Percentiles rank a stretch among this genome's conserved stretches.
These are phyloP conservation scores for Rhagonycha fulva DNA, from an alignment of 2,888 invertebrate genomes.

Conservation along the genomic window DNA sequence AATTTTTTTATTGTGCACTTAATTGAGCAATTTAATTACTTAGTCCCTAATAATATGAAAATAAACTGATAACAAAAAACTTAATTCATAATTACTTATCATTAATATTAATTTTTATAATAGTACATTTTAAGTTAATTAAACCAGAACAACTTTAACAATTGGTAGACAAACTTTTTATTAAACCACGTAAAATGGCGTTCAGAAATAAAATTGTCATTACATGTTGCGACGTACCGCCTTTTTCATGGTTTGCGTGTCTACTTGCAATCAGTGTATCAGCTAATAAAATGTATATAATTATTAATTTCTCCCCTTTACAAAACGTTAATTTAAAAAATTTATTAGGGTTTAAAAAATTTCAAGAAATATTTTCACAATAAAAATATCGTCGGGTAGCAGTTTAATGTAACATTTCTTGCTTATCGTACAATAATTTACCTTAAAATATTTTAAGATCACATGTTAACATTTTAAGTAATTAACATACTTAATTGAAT, in stretches of 20 bases:
- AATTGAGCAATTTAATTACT: not conserved
- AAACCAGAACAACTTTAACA: not conserved
- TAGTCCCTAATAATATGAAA: not conserved
- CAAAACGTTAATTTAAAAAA: slow-evolving; percentile 2
- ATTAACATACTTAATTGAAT: not conserved
- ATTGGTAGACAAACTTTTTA: not conserved
- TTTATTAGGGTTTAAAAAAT: not conserved
- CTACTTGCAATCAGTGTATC: not conserved
- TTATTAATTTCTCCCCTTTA: not conserved
- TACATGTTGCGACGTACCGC: slow-evolving; percentile 8
- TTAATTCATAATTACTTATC: too few species aligned
- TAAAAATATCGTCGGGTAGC: not conserved
- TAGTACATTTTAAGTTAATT: not conserved
- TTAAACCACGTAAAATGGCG: slow-evolving; percentile 6
- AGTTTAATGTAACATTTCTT: not conserved
- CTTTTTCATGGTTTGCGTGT: slow-evolving; percentile 4
- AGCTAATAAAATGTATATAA: not conserved
- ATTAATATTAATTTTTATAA: too few species aligned
- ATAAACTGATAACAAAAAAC: too few species aligned
- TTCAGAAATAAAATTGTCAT: not conserved
- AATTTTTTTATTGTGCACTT: not conserved
- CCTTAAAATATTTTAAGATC: too few species aligned
- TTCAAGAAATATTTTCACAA: not conserved
- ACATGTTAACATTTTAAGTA: too few species aligned
- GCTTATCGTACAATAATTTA: too few species aligned